Evolutionary conservation across 2,888 invertebrate species (phyloP).

Genomic region (Ormyrus nitidulus): DNA sequence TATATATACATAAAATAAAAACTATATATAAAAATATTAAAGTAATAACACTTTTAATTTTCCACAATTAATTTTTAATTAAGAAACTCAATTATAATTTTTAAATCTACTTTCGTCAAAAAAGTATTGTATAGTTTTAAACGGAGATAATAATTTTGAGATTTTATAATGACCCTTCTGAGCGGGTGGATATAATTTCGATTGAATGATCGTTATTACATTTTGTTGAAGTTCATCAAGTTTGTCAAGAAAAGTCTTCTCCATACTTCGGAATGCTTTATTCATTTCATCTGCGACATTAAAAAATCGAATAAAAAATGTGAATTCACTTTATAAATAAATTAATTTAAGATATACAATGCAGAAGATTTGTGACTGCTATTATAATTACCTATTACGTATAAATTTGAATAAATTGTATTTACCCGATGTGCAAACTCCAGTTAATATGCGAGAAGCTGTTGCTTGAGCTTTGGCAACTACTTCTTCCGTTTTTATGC

Average conservation of each 20-base stretch:
- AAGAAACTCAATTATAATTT: conserved; percentile 13
- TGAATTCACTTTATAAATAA: background rate
- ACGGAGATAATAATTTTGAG: conserved; percentile 29
- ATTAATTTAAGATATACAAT: background rate
- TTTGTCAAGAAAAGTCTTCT: conserved; percentile 59
- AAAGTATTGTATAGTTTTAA: conserved; percentile 47
- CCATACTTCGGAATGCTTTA: conserved; percentile 62
- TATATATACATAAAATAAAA: too few species aligned
- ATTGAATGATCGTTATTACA: conserved; percentile 24
- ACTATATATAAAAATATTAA: too few species aligned
- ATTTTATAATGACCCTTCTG: conserved; percentile 15
- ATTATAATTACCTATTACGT: too few species aligned
- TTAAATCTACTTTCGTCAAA: conserved; percentile 30
- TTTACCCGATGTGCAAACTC: conserved; percentile 72
- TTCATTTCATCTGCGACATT: conserved; percentile 62
- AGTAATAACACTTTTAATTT: background rate
- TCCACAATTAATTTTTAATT: conserved; percentile 14
- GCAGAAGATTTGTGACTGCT: too few species aligned
- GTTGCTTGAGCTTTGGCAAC: conserved; percentile 74
- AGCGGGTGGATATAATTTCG: conserved; percentile 8
- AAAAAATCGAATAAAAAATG: background rate
- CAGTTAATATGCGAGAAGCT: conserved; percentile 72
- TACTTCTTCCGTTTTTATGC: conserved; percentile 72
- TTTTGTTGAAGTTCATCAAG: conserved; percentile 62
- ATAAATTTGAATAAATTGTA: background rate